phyloP scores from a whole-genome alignment of 2,888 invertebrate genomes.

The Hemaris fuciformis region DNA sequence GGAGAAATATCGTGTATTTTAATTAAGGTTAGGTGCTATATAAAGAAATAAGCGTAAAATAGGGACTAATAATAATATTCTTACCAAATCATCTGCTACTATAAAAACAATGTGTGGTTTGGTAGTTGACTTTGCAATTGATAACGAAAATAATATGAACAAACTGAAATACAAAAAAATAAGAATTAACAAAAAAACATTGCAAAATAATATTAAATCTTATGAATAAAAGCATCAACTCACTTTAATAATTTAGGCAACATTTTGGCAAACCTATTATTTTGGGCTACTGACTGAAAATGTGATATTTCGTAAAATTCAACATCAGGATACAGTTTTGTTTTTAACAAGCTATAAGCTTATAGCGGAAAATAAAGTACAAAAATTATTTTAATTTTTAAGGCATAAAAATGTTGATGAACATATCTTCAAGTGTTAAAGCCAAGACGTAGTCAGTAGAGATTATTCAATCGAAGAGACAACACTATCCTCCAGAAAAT shows the following conservation, averaged over 20 bases:
- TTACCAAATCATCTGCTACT: slow-evolving; percentile 90
- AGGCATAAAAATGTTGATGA: no score
- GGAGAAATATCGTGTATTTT: no score
- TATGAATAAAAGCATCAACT: not conserved
- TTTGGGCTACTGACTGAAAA: slow-evolving; percentile 12
- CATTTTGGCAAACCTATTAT: slow-evolving; percentile 8
- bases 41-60: no score
- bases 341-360: not conserved
- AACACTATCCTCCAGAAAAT: no score
- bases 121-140: slow-evolving; percentile 17
- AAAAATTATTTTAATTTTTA: not conserved
- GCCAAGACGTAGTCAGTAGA: no score
- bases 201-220: not conserved
- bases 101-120: slow-evolving; percentile 87
- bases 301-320: not conserved
- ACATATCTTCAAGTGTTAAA: no score
- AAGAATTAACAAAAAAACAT: not conserved
- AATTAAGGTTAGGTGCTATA: no score
- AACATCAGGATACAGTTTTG: not conserved
- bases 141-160: slow-evolving; percentile 8
- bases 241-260: slow-evolving; percentile 5
- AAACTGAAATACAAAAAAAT: slow-evolving; percentile 28
- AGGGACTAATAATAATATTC: slow-evolving; percentile 33
- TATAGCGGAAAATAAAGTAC: not conserved
- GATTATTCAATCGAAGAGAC: no score